A percentile compares a stretch with the other conserved stretches of the same genome.
Conservation (phyloP, 2,888 invertebrate species). For the Unio pictorum region DNA sequence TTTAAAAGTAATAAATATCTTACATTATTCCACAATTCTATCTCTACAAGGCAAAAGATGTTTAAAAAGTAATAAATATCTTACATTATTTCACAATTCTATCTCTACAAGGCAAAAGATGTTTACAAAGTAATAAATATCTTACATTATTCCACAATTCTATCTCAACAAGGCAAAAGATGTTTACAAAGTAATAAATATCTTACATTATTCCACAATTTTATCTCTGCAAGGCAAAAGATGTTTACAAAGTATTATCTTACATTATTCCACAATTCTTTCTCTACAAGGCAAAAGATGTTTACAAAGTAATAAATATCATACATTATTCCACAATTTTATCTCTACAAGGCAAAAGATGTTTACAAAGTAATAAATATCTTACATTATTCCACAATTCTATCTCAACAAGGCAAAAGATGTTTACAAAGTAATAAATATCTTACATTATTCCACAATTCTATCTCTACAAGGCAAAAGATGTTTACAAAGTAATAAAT, state of each 20-base stretch:
- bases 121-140: slow-evolving; percentile 56
- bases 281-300: slow-evolving; percentile 70
- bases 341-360: slow-evolving; percentile 75
- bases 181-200: slow-evolving; percentile 58
- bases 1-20: slow-evolving; percentile 47
- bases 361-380: slow-evolving; percentile 56
- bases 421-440: slow-evolving; percentile 58
- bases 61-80: slow-evolving; percentile 46
- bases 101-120: slow-evolving; percentile 75
- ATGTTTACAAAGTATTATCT: slow-evolving; percentile 67
- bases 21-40: too few species aligned
- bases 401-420: slow-evolving; percentile 75
- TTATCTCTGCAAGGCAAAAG: slow-evolving; percentile 74
- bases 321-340: too few species aligned
- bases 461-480: slow-evolving; percentile 74
- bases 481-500: slow-evolving; percentile 67
- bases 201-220: too few species aligned
- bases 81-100: too few species aligned
- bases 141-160: too few species aligned
- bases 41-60: slow-evolving; percentile 75
- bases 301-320: too few species aligned
- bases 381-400: too few species aligned
- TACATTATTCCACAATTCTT: too few species aligned
- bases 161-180: slow-evolving; percentile 75
- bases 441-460: too few species aligned